phyloP scores from a whole-genome alignment of 2,797 vertebrate species.

The Acanthurus lineatus region DNA sequence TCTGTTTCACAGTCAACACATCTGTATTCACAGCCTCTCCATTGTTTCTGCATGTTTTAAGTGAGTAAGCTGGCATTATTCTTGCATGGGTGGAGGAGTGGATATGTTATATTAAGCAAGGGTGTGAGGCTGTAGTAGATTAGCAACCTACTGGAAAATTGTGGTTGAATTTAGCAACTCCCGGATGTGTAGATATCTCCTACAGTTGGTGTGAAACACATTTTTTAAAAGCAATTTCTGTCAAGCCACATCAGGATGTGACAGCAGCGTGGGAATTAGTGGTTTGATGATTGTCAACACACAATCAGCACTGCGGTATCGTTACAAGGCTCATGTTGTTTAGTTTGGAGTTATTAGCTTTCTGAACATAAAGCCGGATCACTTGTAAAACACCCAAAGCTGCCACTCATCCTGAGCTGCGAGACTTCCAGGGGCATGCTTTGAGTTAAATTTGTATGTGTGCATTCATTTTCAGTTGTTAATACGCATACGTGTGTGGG shows the following conservation, averaged over 20 bases:
- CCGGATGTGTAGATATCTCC: not conserved
- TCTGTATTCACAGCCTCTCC: not conserved
- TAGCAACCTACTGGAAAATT: not conserved
- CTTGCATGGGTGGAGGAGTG: not conserved
- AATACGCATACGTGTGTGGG: constrained; percentile 6
- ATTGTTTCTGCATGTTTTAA: constrained; percentile 3
- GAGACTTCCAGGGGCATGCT: constrained; percentile 22
- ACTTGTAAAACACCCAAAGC: constrained; percentile 66
- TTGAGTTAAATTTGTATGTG: constrained; percentile 37
- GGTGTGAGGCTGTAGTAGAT: not conserved
- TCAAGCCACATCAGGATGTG: constrained; percentile 26
- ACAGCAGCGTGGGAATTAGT: constrained; percentile 64
- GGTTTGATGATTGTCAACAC: constrained; percentile 74
- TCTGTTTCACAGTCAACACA: not conserved
- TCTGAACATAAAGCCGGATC: constrained; percentile 66
- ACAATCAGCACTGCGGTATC: constrained; percentile 54
- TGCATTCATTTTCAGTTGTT: constrained; percentile 15
- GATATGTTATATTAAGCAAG: not conserved
- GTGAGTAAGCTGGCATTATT: not conserved
- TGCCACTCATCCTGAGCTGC: constrained; percentile 62
- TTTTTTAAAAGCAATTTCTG: not conserved
- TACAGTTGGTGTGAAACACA: not conserved
- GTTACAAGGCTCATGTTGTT: constrained; percentile 70
- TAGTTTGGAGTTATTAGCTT: constrained; percentile 74
- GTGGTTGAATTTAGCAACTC: not conserved